Base-by-base conservation (phyloP, 35 echinoderm and acorn worm species). In the Patiria miniata region DNA sequence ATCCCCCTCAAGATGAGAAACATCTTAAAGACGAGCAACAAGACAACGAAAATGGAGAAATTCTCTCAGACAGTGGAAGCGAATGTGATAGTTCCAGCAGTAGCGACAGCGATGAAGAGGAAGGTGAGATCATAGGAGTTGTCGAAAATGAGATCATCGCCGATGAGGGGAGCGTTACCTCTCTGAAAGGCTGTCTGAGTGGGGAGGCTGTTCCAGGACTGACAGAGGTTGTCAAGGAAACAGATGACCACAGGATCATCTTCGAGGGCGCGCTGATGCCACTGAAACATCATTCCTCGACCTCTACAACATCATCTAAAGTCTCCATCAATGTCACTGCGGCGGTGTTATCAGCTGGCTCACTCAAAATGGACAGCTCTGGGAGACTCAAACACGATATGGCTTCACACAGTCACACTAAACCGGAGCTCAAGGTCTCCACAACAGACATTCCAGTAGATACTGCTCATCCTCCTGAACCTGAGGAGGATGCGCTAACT, bases 121-220 rank as follows among this genome's bases (percentile, higher is more conserved):
- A 52, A 18, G 88, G 69, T 28, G 81, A 82, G 1, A 86, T 92
- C 56, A 89, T 95, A 37, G 93, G 89, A 32, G 88, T 95, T 16
- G 73, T 95, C 7, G 93, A 95, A 37, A 95, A 95, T 86, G 61
- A 84, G 15, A 57, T 94, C 47, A 86, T 94, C 15, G 53, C 88
- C 30, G 78, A 90, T 22, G 77, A 94, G 21, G 19, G 37, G 68
- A 77, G 69, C 39, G 29, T 17, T 10, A 65, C 36, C 16, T 37
- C 50, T 12, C 34, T 56, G 26, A 39, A 55, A 37, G 36, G 44
- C 9, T 52, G 29, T 79, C 78, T 44, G 44, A 85, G 68, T 23
- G 65, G 65, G 3, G 57, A 61, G 2, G 32, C 37, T 37, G 69
- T 23, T 22, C 36, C 85, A 17, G 73, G 39, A 0, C 57, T 95